A percentile compares a stretch with the other conserved stretches of the same genome.
Evolutionary conservation across 2,888 invertebrate genomes (phyloP).

Genomic region (Anoncus sp.): DNA sequence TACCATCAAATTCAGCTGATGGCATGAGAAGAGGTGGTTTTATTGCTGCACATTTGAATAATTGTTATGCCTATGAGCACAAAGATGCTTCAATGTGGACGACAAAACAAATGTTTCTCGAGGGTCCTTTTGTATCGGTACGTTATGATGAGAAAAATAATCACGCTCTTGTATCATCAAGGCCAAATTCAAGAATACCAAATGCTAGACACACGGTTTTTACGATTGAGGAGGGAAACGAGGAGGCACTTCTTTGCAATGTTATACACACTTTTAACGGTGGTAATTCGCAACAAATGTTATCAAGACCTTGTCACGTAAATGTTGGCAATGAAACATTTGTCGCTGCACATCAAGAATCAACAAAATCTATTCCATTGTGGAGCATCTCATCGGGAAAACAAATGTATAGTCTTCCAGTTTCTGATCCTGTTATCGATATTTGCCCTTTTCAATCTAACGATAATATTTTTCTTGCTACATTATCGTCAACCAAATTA

Average conservation of each 20-base stretch:
- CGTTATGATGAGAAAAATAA: conserved; percentile 87
- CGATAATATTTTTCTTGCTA: conserved; percentile 85
- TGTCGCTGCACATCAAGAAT: conserved; percentile 91
- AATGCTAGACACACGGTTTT: conserved; percentile 84
- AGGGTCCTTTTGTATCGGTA: conserved; percentile 91
- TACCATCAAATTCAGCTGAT: conserved; percentile 82
- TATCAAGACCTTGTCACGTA: conserved; percentile 88
- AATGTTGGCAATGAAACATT: conserved; percentile 86
- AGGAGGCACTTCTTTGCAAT: conserved; percentile 84
- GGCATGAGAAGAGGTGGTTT: conserved; percentile 86
- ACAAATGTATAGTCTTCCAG: conserved; percentile 85
- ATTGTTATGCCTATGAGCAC: conserved; percentile 88
- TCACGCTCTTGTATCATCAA: conserved; percentile 88
- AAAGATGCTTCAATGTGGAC: conserved; percentile 74
- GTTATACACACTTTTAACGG: conserved; percentile 87
- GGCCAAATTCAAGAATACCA: conserved; percentile 86
- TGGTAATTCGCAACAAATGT: conserved; percentile 87
- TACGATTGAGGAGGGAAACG: conserved; percentile 82
- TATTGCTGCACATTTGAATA: conserved; percentile 90
- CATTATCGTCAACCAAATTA: conserved; percentile 88
- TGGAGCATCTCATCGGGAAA: conserved; percentile 86
- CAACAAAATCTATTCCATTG: conserved; percentile 86
- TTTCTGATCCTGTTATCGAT: conserved; percentile 88
- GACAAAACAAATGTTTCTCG: conserved; percentile 85
- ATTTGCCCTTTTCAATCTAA: conserved; percentile 86